A percentile compares a stretch with the other conserved stretches of the same genome.
Evolutionary conservation across 92 coral and sea anemone genomes (phyloP).

Genomic region (Epizoanthus scotinus): DNA sequence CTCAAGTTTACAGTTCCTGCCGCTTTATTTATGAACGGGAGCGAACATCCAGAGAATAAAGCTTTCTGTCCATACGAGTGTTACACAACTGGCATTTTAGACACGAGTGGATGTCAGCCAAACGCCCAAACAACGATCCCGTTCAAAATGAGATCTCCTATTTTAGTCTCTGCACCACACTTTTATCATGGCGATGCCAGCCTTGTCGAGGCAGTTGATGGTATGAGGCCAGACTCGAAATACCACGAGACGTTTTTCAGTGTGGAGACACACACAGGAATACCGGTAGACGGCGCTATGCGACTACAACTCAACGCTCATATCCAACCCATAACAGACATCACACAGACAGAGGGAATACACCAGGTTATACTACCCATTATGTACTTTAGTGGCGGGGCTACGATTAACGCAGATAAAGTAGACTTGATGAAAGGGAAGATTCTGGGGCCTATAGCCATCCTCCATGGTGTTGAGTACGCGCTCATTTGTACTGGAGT

Average conservation of each 20-base stretch:
- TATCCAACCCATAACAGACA: slow-evolving; percentile 55
- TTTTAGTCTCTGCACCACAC: slow-evolving; percentile 87
- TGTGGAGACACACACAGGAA: slow-evolving; percentile 74
- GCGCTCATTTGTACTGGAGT: slow-evolving; percentile 54
- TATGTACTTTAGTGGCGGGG: slow-evolving; percentile 70
- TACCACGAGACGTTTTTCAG: slow-evolving; percentile 71
- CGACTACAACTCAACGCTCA: slow-evolving; percentile 75
- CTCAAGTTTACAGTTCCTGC: slow-evolving; percentile 70
- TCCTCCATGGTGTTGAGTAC: slow-evolving; percentile 45
- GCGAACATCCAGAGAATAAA: slow-evolving; percentile 61
- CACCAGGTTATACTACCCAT: slow-evolving; percentile 70
- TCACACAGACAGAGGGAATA: slow-evolving; percentile 59
- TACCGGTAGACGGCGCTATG: slow-evolving; percentile 63
- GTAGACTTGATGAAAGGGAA: slow-evolving; percentile 49
- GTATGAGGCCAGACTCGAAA: slow-evolving; percentile 64
- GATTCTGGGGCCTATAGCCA: slow-evolving; percentile 42
- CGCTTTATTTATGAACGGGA: slow-evolving; percentile 64
- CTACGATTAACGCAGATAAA: slow-evolving; percentile 63
- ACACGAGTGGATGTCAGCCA: slow-evolving; percentile 66
- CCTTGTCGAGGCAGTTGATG: slow-evolving; percentile 65
- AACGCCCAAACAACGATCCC: slow-evolving; percentile 37
- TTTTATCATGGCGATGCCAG: slow-evolving; percentile 78
- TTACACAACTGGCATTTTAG: slow-evolving; percentile 80
- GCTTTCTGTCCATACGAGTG: slow-evolving; percentile 80
- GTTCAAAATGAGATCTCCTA: slow-evolving; percentile 51